Evolutionary conservation across 2,888 invertebrate species (phyloP).

Genomic region (Periphyllus acericola): DNA sequence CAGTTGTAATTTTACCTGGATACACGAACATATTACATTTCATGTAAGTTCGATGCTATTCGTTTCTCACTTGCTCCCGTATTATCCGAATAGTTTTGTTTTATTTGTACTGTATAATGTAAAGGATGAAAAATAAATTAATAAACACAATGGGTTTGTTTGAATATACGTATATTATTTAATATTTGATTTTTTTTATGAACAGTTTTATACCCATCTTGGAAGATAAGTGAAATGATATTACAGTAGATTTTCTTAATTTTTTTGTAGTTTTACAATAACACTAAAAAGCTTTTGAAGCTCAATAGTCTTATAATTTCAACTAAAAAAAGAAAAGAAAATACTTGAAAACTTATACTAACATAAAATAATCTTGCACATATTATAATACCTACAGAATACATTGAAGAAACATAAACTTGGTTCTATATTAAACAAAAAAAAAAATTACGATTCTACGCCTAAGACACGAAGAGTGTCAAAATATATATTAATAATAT

Average conservation of each 20-base stretch:
- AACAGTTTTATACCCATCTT: slow-evolving; percentile 39
- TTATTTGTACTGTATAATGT: background rate
- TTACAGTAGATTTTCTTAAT: slow-evolving; percentile 51
- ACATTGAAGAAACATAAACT: slow-evolving; percentile 48
- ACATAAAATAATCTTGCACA: slow-evolving; percentile 46
- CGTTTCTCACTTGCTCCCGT: background rate
- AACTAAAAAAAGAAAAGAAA: slow-evolving; percentile 41
- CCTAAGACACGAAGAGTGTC: slow-evolving; percentile 46
- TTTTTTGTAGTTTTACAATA: slow-evolving; percentile 34
- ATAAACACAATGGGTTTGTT: slow-evolving; percentile 27
- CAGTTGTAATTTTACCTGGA: background rate
- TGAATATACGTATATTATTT: slow-evolving; percentile 46
- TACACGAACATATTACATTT: background rate
- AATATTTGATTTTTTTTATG: slow-evolving; percentile 57
- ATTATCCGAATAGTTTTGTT: background rate
- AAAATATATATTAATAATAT: slow-evolving; percentile 48
- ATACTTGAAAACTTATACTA: slow-evolving; percentile 36
- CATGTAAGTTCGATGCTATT: background rate
- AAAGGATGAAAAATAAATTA: background rate
- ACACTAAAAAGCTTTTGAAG: slow-evolving; percentile 5
- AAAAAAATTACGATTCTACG: slow-evolving; percentile 51
- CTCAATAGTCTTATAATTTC: slow-evolving; percentile 18
- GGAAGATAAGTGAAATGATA: slow-evolving; percentile 40
- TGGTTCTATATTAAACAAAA: slow-evolving; percentile 48
- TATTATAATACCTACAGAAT: slow-evolving; percentile 41